A percentile compares a stretch with the other conserved stretches of the same genome.
Evolutionary conservation across 1,140 invertebrate species (phyloP).

Genomic region (Armadillidium nasatum): DNA sequence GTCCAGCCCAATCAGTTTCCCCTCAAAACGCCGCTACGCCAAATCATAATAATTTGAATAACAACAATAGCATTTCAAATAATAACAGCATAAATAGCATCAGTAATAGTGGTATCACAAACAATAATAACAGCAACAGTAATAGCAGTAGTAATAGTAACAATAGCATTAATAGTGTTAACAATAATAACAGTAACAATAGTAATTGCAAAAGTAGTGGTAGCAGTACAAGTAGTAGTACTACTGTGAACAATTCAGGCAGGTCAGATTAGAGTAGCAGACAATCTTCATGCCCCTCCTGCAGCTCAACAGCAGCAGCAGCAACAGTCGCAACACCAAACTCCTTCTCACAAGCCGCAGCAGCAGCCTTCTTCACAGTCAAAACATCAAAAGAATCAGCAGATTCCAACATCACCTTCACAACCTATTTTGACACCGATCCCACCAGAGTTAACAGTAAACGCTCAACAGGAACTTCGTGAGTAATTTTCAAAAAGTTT

Average conservation of each 20-base stretch:
- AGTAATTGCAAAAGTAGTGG: not conserved
- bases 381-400: not conserved
- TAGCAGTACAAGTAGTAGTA: not conserved
- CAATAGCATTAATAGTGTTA: not conserved
- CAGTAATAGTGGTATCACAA: too few species aligned
- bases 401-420: constrained; percentile 28
- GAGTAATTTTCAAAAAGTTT: constrained; percentile 4
- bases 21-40: not conserved
- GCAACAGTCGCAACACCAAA: constrained; percentile 20
- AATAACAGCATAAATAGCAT: not conserved
- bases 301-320: constrained; percentile 20
- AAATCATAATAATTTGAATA: not conserved
- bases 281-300: constrained; percentile 4
- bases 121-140: not conserved
- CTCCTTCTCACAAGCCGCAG: constrained; percentile 1
- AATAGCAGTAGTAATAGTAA: not conserved
- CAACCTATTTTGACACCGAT: constrained; percentile 40
- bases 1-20: not conserved
- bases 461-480: constrained; percentile 42
- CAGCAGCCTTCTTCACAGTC: not conserved
- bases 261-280: not conserved
- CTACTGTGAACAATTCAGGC: not conserved
- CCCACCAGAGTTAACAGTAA: constrained; percentile 41
- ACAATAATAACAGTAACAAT: not conserved
- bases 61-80: not conserved